These are phyloP conservation scores for Cynocephalus volans DNA, from an alignment of 2,113 vertebrate species.

Conservation along the genomic window DNA sequence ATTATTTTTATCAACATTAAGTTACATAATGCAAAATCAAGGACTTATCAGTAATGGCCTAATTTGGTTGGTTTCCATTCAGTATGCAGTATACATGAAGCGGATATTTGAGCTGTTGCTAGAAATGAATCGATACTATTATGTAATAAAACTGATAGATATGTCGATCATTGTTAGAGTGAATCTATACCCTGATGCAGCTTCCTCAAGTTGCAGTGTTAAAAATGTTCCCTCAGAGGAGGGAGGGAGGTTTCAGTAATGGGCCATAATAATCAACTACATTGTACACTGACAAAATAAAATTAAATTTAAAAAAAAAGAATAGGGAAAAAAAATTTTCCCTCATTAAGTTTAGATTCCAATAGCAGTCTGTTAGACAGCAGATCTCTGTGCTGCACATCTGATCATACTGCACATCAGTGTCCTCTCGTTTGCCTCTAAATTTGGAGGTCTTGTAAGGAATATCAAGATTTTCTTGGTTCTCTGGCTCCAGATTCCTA, in stretches of 20 bases:
- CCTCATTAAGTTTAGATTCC: background rate
- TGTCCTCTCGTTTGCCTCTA: background rate
- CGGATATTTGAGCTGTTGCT: background rate
- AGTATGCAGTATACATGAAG: background rate
- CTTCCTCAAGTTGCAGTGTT: background rate
- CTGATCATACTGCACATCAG: background rate
- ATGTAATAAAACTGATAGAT: background rate
- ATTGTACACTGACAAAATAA: too few relatives aligned
- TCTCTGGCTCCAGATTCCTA: background rate
- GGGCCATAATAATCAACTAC: too few relatives aligned
- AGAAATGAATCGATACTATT: background rate
- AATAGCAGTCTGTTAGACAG: background rate
- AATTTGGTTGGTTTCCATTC: background rate
- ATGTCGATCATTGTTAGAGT: background rate
- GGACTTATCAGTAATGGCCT: background rate
- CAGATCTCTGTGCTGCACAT: background rate
- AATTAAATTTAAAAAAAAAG: too few relatives aligned
- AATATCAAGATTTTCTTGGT: background rate
- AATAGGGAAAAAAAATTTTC: background rate
- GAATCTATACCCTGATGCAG: background rate
- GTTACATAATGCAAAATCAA: background rate
- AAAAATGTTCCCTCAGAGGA: background rate
- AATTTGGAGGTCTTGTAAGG: background rate
- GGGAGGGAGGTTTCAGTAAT: too few relatives aligned
- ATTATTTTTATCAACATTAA: background rate